Base-by-base conservation (phyloP, 2,113 vertebrate species). In the Corythornis vintsioides region DNA sequence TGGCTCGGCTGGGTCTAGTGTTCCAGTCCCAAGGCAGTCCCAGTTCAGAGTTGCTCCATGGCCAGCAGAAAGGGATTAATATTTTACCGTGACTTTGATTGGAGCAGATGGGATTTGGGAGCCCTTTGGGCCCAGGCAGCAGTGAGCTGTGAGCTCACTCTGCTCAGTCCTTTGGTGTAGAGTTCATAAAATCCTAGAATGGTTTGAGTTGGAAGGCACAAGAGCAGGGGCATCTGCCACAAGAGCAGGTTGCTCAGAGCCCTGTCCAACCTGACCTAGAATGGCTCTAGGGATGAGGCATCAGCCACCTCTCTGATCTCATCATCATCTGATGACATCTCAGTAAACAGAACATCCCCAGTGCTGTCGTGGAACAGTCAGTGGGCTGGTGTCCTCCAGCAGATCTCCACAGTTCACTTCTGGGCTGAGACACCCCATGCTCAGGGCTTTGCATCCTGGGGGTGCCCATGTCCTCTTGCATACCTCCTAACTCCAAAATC, bases 1-100 rank as follows among this genome's bases (percentile, higher is more conserved):
- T 3, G 2, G 21, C 69, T 71, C 2, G 0, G 42, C 43, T 56
- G 20, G 1, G 1, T 53, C 35, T 43, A 24, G 31, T 22, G 3
- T 21, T 45, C 48, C 43, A 25, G n/a, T n/a, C 64, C 69, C 13
- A 5, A 40, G 29, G 47, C 1, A 28, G 64, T 57, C 47, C 13
- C 14, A 24, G 7, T 29, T 22, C 60, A 9, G 40, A 35, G 28
- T 1, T 31, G 12, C 18, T 31, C 60, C 69, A 35, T 10, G 42
- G 45, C 45, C 65, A 43, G 19, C 7, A 50, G 63, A 31, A 82
- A 82, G 53, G 16, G 11, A 3, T 31, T 15, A 28, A 7, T 6
- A 0, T 64, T 83, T 61, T 86, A 67, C n/a, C 5, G 1, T 2
- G 7, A 0, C 5, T 61, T 24, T 2, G 6, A 42, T 52, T 48